Percentiles rank a stretch among this genome's conserved stretches.
phyloP scores from a whole-genome alignment of 2,888 invertebrate genomes.

The Octonoba sinensis region DNA sequence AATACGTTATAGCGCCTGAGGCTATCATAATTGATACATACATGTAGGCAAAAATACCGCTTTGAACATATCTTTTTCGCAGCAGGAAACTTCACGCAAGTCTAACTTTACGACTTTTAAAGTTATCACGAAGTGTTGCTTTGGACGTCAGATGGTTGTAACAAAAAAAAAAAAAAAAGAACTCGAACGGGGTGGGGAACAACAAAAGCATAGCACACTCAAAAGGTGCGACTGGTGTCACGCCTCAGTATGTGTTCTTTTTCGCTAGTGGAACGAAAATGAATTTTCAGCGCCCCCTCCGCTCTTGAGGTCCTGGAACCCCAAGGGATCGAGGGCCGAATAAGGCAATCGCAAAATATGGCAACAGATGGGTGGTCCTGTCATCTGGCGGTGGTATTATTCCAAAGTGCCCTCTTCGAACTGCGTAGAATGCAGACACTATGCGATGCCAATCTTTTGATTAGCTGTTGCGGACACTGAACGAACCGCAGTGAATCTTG shows the following conservation, averaged over 20 bases:
- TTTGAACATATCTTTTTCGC: background rate
- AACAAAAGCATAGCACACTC: background rate
- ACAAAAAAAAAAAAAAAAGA: slow-evolving; percentile 15
- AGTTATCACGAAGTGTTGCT: too few species aligned
- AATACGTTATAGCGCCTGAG: too few species aligned
- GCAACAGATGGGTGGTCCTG: slow-evolving; percentile 56
- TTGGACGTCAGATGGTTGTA: slow-evolving; percentile 44
- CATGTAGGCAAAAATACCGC: background rate
- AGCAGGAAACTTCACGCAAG: slow-evolving; percentile 2
- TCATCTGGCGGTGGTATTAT: too few species aligned
- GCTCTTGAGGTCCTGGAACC: slow-evolving; percentile 1
- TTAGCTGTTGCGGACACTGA: too few species aligned
- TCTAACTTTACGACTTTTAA: background rate
- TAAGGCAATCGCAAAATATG: too few species aligned
- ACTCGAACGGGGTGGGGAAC: slow-evolving; percentile 14
- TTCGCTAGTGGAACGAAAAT: slow-evolving; percentile 21
- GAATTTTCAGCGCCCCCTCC: slow-evolving; percentile 25
- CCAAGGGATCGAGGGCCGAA: slow-evolving; percentile 6
- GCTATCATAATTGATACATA: too few species aligned
- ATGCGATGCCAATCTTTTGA: too few species aligned
- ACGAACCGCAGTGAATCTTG: too few species aligned
- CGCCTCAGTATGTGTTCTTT: slow-evolving; percentile 14
- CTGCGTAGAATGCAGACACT: too few species aligned
- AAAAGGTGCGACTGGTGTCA: slow-evolving; percentile 35
- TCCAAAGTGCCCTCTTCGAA: too few species aligned